Evolutionary conservation across 2,113 vertebrate species (phyloP).

Genomic region (Ammospiza caudacuta): DNA sequence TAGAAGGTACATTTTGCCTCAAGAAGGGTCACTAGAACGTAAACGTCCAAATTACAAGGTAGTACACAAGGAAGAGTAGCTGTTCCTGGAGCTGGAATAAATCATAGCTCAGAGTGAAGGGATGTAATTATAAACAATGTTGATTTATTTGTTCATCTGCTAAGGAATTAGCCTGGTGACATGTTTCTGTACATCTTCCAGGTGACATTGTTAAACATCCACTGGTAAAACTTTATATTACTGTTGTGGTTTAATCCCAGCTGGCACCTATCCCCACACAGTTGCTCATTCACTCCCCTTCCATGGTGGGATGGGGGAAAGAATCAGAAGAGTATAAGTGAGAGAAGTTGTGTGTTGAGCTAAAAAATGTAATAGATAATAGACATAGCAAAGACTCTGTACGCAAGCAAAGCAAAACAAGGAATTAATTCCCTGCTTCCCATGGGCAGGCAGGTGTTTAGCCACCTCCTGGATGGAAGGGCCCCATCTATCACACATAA

Average conservation of each 20-base stretch:
- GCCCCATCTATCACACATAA: not conserved
- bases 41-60: not conserved
- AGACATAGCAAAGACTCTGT: not conserved
- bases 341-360: not conserved
- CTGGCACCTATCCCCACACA: not conserved
- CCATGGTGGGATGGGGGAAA: not conserved
- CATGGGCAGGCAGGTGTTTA: not conserved
- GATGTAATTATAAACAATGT: not conserved
- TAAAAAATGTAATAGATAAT: not conserved
- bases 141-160: constrained; percentile 6
- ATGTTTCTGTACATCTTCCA: not conserved
- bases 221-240: not conserved
- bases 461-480: not conserved
- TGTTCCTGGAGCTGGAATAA: not conserved
- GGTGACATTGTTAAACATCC: not conserved
- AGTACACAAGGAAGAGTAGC: not conserved
- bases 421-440: not conserved
- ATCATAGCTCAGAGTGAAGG: not conserved
- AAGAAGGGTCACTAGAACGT: not conserved
- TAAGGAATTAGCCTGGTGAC: not conserved
- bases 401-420: not conserved
- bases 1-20: not conserved
- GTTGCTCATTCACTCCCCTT: not conserved
- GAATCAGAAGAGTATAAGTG: not conserved
- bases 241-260: not conserved